Evolutionary conservation across 2,797 vertebrate species (phyloP).

Genomic region (Myotis myotis): DNA sequence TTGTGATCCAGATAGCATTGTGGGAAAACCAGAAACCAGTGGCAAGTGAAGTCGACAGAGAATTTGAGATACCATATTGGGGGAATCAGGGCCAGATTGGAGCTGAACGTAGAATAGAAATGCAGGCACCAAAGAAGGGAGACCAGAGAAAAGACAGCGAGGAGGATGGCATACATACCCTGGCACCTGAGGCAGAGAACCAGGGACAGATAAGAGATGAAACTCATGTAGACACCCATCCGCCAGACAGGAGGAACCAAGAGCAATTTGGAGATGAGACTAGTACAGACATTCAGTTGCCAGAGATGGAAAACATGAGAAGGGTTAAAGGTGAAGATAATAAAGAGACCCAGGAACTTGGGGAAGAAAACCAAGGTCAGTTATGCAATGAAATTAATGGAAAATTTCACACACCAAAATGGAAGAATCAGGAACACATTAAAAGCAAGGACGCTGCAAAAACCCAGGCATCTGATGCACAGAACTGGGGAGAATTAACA

Average conservation of each 20-base stretch:
- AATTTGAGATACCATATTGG: background rate
- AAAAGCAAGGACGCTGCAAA: background rate
- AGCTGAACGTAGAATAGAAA: background rate
- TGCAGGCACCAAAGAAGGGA: background rate
- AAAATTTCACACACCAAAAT: background rate
- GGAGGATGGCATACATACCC: background rate
- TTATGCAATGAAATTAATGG: background rate
- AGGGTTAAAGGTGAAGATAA: background rate
- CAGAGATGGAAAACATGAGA: background rate
- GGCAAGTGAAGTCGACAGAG: background rate
- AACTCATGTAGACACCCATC: background rate
- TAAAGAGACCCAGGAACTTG: background rate
- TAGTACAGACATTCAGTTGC: background rate
- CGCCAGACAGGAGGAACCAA: background rate
- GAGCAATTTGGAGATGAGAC: background rate
- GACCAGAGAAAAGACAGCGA: background rate
- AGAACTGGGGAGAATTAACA: background rate
- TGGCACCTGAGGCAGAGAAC: background rate
- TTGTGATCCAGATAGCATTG: conserved; percentile 41
- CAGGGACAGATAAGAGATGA: background rate
- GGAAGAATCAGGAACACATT: background rate
- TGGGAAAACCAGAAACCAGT: conserved; percentile 28
- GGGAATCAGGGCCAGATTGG: background rate
- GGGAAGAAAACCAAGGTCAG: background rate
- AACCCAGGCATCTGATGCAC: background rate